Base-by-base conservation (phyloP, 2,888 invertebrate genomes). In the Eupithecia tripunctaria region DNA sequence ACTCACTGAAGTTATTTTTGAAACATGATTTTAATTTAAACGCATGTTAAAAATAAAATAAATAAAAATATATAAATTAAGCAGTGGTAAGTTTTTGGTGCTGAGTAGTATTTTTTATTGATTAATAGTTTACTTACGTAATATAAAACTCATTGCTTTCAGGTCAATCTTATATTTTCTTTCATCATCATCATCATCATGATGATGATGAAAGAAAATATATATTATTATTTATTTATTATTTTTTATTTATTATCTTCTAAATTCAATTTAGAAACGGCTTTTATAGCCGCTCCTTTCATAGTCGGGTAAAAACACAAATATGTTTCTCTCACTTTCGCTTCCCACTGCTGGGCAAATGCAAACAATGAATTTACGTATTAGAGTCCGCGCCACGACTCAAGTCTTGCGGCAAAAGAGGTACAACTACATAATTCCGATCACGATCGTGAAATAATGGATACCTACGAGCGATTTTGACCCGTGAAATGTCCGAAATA, bases 31-130 rank as follows among this genome's bases (percentile, higher is more conserved):
- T 56, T 56, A 7, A 59, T 27, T 15, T 59, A 29, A 60, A 60
- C 21, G 25, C 36, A 64, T 64, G 38, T 64, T 38, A 64, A 41
- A 63, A 64, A 36, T 38, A 41, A 15, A 21, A 14, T 21, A 38
- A 21, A 27, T 41, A 21, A 43, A 32, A 67, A 32, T 14, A n/a
- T 18, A 25, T 38, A 15, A 65, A 25, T 41, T 41, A 59, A 59
- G 59, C 62, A 47, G 60, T 68, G 69, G 63, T 70, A 64, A 70
- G 41, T 47, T 63, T 51, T 70, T 64, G 69, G 69, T 70, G 69
- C 69, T 70, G 69, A 56, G 51, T 70, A 63, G 62, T 63, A 18
- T 47, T 69, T 59, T 67, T 59, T 67, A 25, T 38, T 64, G 38
- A 36, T 25, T 12, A 64, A 64, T 63, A 41, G 64, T 38, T 64